Evolutionary conservation across 2,797 vertebrate species (phyloP).

Genomic region (Rhinogobio ventralis): DNA sequence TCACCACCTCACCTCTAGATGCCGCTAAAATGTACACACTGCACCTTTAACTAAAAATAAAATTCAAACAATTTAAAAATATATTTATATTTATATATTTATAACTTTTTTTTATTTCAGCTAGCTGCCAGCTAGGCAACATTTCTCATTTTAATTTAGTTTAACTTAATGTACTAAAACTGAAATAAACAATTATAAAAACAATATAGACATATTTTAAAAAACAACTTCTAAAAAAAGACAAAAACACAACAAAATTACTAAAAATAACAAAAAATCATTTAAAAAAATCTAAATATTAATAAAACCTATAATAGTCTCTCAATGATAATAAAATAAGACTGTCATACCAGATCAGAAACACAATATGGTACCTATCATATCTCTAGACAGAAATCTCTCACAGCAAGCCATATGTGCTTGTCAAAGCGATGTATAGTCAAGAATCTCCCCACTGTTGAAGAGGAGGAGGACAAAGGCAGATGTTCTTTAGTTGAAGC

Average conservation of each 20-base stretch:
- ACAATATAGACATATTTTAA: neutral
- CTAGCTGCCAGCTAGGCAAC: neutral
- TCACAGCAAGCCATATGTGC: conserved; percentile 26
- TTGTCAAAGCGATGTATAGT: conserved; percentile 24
- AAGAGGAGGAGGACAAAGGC: conserved; percentile 28
- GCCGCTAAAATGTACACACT: no score
- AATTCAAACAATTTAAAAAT: neutral
- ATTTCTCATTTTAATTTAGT: neutral
- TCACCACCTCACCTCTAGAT: no score
- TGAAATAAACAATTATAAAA: neutral
- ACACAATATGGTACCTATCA: conserved; percentile 6
- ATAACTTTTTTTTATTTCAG: neutral
- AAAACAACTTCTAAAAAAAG: neutral
- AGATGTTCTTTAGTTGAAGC: conserved; percentile 46
- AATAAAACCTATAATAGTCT: neutral
- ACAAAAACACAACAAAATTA: neutral
- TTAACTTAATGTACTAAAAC: neutral
- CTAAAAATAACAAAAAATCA: neutral
- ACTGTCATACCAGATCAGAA: conserved; percentile 14
- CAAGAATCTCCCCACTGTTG: conserved; percentile 6
- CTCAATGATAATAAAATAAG: neutral
- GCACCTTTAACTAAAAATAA: neutral
- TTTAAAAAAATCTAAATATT: neutral
- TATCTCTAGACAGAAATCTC: neutral
- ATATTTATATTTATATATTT: no score